Evolutionary conservation across 2,797 vertebrate genomes (phyloP).

Genomic region (Sebastolobus altivelis): DNA sequence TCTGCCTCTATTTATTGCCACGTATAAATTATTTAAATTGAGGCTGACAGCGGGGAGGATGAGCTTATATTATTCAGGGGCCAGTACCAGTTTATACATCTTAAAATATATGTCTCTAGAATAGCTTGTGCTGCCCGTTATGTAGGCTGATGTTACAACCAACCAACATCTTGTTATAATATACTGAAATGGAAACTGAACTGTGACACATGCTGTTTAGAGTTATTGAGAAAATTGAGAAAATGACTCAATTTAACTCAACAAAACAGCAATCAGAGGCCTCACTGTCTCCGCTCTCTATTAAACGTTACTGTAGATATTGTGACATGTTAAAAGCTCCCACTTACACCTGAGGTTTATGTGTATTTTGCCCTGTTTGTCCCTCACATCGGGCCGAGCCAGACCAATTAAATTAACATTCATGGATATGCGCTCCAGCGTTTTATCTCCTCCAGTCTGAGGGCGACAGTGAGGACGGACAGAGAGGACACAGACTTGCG

Average conservation of each 20-base stretch:
- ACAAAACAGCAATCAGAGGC: conserved; percentile 29
- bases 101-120: conserved; percentile 57
- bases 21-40: conserved; percentile 79
- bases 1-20: conserved; percentile 69
- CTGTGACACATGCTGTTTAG: background rate
- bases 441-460: conserved; percentile 64
- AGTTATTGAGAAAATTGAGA: conserved; percentile 1
- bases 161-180: conserved; percentile 28
- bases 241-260: conserved; percentile 34
- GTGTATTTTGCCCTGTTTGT: conserved; percentile 60
- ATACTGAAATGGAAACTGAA: conserved; percentile 3
- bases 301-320: background rate
- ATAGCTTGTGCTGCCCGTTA: conserved; percentile 42
- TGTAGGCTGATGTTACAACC: conserved; percentile 43
- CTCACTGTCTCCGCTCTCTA: background rate
- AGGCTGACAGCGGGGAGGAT: conserved; percentile 67
- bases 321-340: conserved; percentile 34
- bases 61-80: conserved; percentile 77
- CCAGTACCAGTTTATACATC: conserved; percentile 47
- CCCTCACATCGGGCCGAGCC: conserved; percentile 39
- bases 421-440: conserved; percentile 53
- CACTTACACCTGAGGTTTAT: conserved; percentile 45
- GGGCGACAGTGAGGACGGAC: conserved; percentile 50
- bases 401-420: conserved; percentile 72
- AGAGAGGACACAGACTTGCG: conserved; percentile 66